These are phyloP conservation scores for Pogonomyrmex californicus DNA, from an alignment of 1,140 invertebrate genomes.

Conservation along the genomic window DNA sequence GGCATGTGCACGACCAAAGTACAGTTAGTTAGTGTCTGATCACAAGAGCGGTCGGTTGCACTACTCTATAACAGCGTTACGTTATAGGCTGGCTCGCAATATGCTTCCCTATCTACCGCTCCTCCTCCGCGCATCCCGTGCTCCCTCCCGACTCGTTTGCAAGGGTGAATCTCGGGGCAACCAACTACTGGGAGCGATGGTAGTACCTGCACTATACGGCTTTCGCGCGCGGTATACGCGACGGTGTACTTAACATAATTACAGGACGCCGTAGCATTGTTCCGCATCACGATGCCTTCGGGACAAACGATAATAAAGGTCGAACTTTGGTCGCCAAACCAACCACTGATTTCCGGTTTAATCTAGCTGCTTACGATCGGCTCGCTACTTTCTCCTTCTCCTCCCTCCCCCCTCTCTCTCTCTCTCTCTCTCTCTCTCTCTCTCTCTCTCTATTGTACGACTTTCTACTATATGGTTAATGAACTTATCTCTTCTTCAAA, in stretches of 20 bases:
- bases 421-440: slow-evolving; percentile 38
- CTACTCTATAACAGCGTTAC: slow-evolving; percentile 72
- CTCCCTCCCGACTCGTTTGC: slow-evolving; percentile 48
- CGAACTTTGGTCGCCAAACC: slow-evolving; percentile 65
- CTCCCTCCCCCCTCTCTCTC: slow-evolving; percentile 44
- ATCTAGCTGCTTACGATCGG: slow-evolving; percentile 23
- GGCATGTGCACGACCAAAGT: slow-evolving; percentile 39
- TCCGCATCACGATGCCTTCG: slow-evolving; percentile 66
- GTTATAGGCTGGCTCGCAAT: slow-evolving; percentile 76
- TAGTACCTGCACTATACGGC: slow-evolving; percentile 52
- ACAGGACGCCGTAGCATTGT: slow-evolving; percentile 72
- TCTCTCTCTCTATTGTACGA: not conserved
- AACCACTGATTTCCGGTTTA: slow-evolving; percentile 53
- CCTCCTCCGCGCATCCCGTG: not conserved
- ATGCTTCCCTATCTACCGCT: slow-evolving; percentile 51
- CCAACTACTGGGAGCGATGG: slow-evolving; percentile 53
- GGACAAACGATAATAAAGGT: slow-evolving; percentile 70
- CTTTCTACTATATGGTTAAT: not conserved
- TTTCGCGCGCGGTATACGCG: slow-evolving; percentile 47
- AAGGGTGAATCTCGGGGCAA: slow-evolving; percentile 67
- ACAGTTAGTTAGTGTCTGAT: slow-evolving; percentile 74
- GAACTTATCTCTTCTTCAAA: not conserved
- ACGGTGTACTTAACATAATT: slow-evolving; percentile 76
- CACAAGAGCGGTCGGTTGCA: slow-evolving; percentile 69
- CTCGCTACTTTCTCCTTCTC: slow-evolving; percentile 11